Conservation (phyloP, 2,888 invertebrate species). For the Drosophila birchii region DNA sequence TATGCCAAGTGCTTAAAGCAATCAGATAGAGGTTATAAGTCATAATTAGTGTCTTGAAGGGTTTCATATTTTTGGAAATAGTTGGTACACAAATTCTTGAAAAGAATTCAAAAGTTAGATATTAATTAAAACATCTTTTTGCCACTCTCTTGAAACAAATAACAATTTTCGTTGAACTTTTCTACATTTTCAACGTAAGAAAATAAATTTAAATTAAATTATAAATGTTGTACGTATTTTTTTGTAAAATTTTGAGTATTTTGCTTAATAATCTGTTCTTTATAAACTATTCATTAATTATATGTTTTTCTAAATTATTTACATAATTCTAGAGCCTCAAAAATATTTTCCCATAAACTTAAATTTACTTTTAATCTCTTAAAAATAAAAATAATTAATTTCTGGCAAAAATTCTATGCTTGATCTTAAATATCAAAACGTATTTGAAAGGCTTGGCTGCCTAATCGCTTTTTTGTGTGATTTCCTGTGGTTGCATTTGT, state of each 20-base stretch:
- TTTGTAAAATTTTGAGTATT: too few relatives aligned
- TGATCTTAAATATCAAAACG: slow-evolving; percentile 19
- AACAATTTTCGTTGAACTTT: too few relatives aligned
- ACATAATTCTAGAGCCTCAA: too few relatives aligned
- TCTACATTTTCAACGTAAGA: too few relatives aligned
- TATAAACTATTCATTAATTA: too few relatives aligned
- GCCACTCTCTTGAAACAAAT: too few relatives aligned
- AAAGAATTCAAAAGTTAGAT: background rate
- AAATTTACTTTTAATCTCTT: background rate
- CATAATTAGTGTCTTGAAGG: background rate
- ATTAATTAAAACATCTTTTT: too few relatives aligned
- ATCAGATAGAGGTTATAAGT: background rate
- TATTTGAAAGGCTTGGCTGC: slow-evolving; percentile 44
- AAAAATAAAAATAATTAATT: slow-evolving; percentile 1
- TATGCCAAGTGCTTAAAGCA: background rate
- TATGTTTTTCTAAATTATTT: too few relatives aligned
- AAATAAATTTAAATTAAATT: too few relatives aligned
- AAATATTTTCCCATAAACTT: background rate
- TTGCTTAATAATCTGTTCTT: too few relatives aligned
- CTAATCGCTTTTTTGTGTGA: slow-evolving; percentile 75
- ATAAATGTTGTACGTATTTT: too few relatives aligned
- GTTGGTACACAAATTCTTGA: background rate
- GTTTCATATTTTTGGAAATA: background rate
- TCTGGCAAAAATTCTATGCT: rapidly evolving
- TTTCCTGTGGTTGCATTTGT: slow-evolving; percentile 68